Conservation (phyloP, 2,888 invertebrate genomes). For the Fragum sueziense region DNA sequence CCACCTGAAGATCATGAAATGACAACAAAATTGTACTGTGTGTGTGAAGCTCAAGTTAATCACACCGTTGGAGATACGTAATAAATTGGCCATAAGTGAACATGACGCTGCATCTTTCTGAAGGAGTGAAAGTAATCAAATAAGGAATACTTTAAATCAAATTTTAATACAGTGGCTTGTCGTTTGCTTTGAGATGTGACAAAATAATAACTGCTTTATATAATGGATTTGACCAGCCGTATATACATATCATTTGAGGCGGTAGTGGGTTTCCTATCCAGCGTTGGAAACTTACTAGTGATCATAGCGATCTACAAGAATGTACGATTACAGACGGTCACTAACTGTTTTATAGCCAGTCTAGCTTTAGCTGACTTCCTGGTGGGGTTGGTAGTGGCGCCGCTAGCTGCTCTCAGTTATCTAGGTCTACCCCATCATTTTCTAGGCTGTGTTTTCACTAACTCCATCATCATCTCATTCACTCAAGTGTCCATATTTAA, state of each 20-base stretch:
- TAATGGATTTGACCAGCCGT: slow-evolving; percentile 62
- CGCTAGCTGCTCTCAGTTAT: slow-evolving; percentile 70
- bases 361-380: slow-evolving; percentile 75
- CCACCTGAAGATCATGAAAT: too few relatives aligned
- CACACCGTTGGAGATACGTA: too few relatives aligned
- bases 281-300: slow-evolving; percentile 72
- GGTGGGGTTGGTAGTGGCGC: slow-evolving; percentile 76
- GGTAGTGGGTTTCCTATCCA: slow-evolving; percentile 66
- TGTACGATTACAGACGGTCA: slow-evolving; percentile 69
- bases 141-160: too few relatives aligned
- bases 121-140: too few relatives aligned
- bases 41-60: too few relatives aligned
- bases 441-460: slow-evolving; percentile 78
- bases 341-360: slow-evolving; percentile 77
- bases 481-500: slow-evolving; percentile 81
- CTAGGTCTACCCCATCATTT: slow-evolving; percentile 71
- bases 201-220: background rate
- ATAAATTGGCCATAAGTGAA: too few relatives aligned
- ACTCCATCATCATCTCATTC: slow-evolving; percentile 76
- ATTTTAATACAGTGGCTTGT: too few relatives aligned
- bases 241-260: slow-evolving; percentile 73
- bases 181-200: background rate
- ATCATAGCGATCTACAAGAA: slow-evolving; percentile 70
- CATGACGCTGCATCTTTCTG: too few relatives aligned
- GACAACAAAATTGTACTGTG: too few relatives aligned